These are phyloP conservation scores for Rhinogobio ventralis DNA, from an alignment of 2,797 vertebrate genomes.

Conservation along the genomic window DNA sequence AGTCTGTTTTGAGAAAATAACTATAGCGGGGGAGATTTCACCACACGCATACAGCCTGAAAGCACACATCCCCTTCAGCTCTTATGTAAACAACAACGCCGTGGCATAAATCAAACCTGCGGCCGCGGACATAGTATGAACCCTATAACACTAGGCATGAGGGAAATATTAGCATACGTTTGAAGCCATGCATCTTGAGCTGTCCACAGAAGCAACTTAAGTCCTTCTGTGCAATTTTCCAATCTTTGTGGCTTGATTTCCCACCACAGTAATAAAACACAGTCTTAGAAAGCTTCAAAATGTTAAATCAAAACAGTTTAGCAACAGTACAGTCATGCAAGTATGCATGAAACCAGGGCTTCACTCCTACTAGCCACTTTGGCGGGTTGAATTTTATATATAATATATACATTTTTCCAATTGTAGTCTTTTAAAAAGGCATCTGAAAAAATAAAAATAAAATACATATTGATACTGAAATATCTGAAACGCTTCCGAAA, in stretches of 20 bases:
- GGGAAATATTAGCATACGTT: slow-evolving; percentile 20
- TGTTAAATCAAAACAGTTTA: slow-evolving; percentile 14
- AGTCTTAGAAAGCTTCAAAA: slow-evolving; percentile 22
- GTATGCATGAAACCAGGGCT: too few relatives aligned
- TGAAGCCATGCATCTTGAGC: slow-evolving; percentile 26
- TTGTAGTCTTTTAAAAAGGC: too few relatives aligned
- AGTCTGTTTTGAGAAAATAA: slow-evolving; percentile 49
- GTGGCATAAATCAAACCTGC: slow-evolving; percentile 47
- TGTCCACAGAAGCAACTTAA: slow-evolving; percentile 34
- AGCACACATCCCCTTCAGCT: slow-evolving; percentile 36
- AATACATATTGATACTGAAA: too few relatives aligned
- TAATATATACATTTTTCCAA: too few relatives aligned
- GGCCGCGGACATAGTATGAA: background rate
- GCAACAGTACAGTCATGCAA: background rate
- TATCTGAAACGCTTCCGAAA: too few relatives aligned
- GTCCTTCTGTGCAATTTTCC: slow-evolving; percentile 26
- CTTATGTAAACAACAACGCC: slow-evolving; percentile 51
- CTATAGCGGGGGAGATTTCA: slow-evolving; percentile 49
- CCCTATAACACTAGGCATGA: background rate
- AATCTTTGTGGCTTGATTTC: slow-evolving; percentile 33
- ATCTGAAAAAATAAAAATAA: too few relatives aligned
- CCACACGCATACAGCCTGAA: slow-evolving; percentile 33
- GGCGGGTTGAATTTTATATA: too few relatives aligned
- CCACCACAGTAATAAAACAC: background rate
- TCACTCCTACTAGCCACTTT: too few relatives aligned